These are phyloP conservation scores for Ctenopoma multispine DNA, from an alignment of 2,797 vertebrate genomes.

Conservation along the genomic window DNA sequence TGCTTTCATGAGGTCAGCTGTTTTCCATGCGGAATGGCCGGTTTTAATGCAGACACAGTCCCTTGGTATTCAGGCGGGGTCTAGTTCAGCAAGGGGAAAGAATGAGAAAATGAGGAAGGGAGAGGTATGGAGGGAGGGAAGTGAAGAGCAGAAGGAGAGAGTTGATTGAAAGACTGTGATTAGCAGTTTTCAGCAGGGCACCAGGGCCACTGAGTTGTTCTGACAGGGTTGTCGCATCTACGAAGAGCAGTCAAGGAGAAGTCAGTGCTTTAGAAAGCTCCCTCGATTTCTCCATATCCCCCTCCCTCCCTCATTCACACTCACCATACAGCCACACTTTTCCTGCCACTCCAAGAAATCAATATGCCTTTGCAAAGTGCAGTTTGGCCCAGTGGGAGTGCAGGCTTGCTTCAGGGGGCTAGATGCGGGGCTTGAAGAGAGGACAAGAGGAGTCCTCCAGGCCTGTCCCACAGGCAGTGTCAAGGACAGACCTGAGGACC, in stretches of 20 bases:
- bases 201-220: constrained; percentile 71
- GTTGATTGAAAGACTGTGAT: constrained; percentile 83
- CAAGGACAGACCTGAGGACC: constrained; percentile 84
- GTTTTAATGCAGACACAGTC: constrained; percentile 77
- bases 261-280: constrained; percentile 79
- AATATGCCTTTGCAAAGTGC: constrained; percentile 87
- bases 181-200: constrained; percentile 74
- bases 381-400: constrained; percentile 77
- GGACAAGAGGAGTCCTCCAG: constrained; percentile 75
- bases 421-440: constrained; percentile 61
- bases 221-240: constrained; percentile 74
- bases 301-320: constrained; percentile 43
- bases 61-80: constrained; percentile 73
- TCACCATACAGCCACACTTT: constrained; percentile 72
- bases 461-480: constrained; percentile 79
- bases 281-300: constrained; percentile 60
- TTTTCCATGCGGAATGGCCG: constrained; percentile 76
- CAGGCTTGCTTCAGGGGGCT: constrained; percentile 58
- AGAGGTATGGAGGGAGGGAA: constrained; percentile 39
- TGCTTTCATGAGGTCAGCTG: constrained; percentile 82
- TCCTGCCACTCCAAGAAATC: constrained; percentile 82
- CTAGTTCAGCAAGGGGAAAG: constrained; percentile 51
- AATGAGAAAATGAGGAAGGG: constrained; percentile 58
- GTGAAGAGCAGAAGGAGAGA: constrained; percentile 50
- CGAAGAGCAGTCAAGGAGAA: constrained; percentile 84